A percentile compares a stretch with the other conserved stretches of the same genome.
phyloP scores from a whole-genome alignment of 1,140 invertebrate genomes.

The Euura saliciscinereae region DNA sequence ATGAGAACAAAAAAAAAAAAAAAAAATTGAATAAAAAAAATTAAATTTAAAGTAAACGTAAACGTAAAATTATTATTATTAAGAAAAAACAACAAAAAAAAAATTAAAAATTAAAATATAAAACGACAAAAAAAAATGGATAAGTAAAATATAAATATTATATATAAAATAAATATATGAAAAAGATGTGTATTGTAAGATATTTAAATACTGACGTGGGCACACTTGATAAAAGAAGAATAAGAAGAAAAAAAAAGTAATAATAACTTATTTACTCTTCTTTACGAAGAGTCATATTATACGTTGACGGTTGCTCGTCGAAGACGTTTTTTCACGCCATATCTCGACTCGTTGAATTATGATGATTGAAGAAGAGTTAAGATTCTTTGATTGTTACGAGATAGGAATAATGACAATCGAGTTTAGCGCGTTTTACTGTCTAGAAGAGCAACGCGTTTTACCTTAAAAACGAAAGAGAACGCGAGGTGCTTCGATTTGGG shows the following conservation, averaged over 20 bases:
- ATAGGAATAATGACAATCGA: too few relatives aligned
- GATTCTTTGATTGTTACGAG: too few relatives aligned
- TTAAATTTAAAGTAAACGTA: conserved; percentile 48
- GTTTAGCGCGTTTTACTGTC: too few relatives aligned
- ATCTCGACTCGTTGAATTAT: too few relatives aligned
- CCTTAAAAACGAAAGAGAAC: neutral
- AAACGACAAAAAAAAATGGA: conserved; percentile 43
- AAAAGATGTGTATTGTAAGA: conserved; percentile 55
- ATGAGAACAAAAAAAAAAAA: conserved; percentile 38
- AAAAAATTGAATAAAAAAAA: conserved; percentile 36
- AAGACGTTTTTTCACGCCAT: neutral
- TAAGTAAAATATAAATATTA: conserved; percentile 44
- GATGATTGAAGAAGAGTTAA: too few relatives aligned
- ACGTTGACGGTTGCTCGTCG: neutral
- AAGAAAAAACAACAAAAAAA: conserved; percentile 26
- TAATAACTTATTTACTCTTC: neutral
- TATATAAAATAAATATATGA: conserved; percentile 38
- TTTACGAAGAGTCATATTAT: neutral
- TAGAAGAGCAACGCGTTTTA: neutral
- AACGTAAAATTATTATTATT: conserved; percentile 12
- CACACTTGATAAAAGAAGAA: conserved; percentile 40
- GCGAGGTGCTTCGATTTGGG: neutral
- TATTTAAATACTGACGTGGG: conserved; percentile 53
- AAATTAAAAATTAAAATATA: conserved; percentile 18
- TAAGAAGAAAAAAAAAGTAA: conserved; percentile 37